Evolutionary conservation across 2,888 invertebrate species (phyloP).

Genomic region (Agonopterix subpropinquella): DNA sequence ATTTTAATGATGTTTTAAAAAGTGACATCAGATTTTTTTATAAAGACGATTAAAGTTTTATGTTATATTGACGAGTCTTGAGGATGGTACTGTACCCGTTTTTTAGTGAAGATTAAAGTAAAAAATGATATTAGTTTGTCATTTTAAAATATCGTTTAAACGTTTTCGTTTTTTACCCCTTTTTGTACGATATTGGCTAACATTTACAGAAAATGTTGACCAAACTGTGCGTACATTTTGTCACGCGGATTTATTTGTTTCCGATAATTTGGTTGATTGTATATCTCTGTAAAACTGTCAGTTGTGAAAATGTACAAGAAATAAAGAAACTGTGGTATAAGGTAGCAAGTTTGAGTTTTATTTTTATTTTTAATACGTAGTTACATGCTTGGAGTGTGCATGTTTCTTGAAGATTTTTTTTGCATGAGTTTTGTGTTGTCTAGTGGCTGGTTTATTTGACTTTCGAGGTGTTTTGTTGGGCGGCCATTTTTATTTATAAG

Average conservation of each 20-base stretch:
- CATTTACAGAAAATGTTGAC: constrained; percentile 4
- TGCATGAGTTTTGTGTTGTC: constrained; percentile 34
- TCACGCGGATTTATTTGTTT: constrained; percentile 9
- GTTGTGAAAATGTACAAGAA: constrained; percentile 69
- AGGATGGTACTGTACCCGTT: constrained; percentile 40
- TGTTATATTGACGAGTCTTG: constrained; percentile 25
- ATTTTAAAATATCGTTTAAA: constrained; percentile 13
- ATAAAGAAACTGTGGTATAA: constrained; percentile 61
- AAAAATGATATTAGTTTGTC: constrained; percentile 43
- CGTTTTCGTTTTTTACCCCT: constrained; percentile 15
- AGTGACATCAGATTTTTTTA: neutral
- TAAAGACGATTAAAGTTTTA: neutral
- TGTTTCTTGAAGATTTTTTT: constrained; percentile 44
- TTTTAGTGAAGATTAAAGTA: constrained; percentile 36
- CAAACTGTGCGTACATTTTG: neutral
- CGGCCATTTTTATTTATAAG: no score
- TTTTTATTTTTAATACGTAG: constrained; percentile 36
- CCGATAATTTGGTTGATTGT: constrained; percentile 42
- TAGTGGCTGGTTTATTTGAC: constrained; percentile 7
- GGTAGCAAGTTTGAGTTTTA: constrained; percentile 58
- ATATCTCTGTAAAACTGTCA: constrained; percentile 34
- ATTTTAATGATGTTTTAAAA: constrained; percentile 9
- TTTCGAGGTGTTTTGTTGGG: constrained; percentile 2
- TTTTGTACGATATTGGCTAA: constrained; percentile 7
- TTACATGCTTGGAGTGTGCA: constrained; percentile 56